These are phyloP conservation scores for Muntiacus reevesi DNA, from an alignment of 2,113 vertebrate genomes.

Conservation along the genomic window DNA sequence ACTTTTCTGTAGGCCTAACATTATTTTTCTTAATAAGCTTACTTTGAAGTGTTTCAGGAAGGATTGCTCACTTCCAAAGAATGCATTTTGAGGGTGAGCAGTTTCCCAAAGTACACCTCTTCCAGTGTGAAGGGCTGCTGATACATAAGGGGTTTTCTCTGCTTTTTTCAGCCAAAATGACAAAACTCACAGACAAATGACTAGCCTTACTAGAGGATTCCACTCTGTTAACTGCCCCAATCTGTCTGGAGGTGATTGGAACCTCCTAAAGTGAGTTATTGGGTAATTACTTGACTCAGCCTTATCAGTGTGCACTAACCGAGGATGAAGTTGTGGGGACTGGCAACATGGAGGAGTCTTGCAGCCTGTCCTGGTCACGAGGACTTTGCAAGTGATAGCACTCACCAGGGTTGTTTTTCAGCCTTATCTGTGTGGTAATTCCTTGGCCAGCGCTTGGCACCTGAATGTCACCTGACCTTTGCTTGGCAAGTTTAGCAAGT, in stretches of 20 bases:
- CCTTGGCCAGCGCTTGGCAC: neutral
- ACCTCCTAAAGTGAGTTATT: neutral
- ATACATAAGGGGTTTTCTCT: neutral
- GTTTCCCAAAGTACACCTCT: neutral
- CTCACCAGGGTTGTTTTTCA: neutral
- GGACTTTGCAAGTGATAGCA: neutral
- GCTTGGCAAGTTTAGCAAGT: neutral
- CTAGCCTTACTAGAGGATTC: neutral
- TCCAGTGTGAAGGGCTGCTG: neutral
- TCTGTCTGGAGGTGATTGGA: neutral
- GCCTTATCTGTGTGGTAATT: neutral
- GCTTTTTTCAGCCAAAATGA: neutral
- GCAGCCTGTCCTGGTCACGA: neutral
- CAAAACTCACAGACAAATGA: neutral
- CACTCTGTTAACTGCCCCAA: neutral
- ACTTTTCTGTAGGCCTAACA: neutral
- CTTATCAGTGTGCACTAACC: neutral
- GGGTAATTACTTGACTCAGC: neutral
- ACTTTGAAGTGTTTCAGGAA: neutral
- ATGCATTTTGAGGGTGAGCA: neutral
- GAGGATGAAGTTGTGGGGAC: neutral
- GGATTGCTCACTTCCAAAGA: neutral
- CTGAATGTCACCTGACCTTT: neutral
- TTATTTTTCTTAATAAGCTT: neutral
- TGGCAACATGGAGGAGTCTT: neutral